phyloP scores from a whole-genome alignment of 1,140 invertebrate species.

The Gonioctena quinquepunctata region DNA sequence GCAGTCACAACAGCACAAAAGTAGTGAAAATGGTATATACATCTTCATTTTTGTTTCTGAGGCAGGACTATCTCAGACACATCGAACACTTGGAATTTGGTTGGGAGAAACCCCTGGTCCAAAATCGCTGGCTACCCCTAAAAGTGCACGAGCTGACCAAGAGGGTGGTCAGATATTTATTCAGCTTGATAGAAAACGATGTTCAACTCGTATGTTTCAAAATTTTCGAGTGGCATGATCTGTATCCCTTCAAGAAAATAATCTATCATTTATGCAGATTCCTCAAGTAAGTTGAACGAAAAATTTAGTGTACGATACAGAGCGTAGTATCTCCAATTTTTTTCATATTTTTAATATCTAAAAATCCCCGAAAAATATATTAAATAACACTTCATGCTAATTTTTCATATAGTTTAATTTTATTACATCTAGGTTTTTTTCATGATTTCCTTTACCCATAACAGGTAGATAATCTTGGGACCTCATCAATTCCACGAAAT shows the following conservation, averaged over 20 bases:
- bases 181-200: constrained; percentile 26
- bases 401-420: no score
- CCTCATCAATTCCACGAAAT: no score
- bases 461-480: no score
- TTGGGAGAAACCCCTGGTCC: constrained; percentile 24
- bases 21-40: no score
- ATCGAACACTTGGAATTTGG: constrained; percentile 32
- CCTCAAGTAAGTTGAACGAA: constrained; percentile 34
- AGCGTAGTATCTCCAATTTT: background rate
- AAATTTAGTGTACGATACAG: no score
- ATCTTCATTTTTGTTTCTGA: no score
- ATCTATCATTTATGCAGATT: constrained; percentile 32
- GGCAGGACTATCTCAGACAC: constrained; percentile 28
- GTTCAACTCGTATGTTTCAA: constrained; percentile 27
- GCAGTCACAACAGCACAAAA: no score
- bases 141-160: constrained; percentile 34
- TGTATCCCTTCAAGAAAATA: constrained; percentile 35
- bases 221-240: constrained; percentile 38
- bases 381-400: no score
- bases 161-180: constrained; percentile 29
- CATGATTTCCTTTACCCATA: no score
- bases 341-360: no score
- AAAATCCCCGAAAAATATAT: no score
- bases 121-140: constrained; percentile 17
- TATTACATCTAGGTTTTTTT: no score